These are phyloP conservation scores for Perca schrenkii DNA, from an alignment of 2,113 vertebrate species.

Conservation along the genomic window DNA sequence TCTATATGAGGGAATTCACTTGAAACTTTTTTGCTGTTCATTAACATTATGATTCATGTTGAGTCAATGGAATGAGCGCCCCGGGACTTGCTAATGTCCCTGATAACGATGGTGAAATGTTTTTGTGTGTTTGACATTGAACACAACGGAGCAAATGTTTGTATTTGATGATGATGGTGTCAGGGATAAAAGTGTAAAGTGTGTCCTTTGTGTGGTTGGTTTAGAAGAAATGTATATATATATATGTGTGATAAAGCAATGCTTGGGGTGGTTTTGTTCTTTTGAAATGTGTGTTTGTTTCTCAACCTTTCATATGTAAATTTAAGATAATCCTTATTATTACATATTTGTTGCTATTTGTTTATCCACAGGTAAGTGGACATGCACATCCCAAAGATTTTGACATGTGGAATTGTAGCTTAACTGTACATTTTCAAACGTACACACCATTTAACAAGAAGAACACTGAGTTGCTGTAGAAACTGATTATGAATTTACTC, in stretches of 20 bases:
- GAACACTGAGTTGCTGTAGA: background rate
- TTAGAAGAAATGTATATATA: constrained; percentile 10
- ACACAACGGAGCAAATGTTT: constrained; percentile 21
- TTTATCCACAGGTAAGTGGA: background rate
- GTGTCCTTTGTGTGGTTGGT: constrained; percentile 13
- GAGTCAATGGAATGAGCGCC: constrained; percentile 49
- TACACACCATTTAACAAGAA: background rate
- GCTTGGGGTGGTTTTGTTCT: background rate
- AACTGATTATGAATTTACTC: background rate
- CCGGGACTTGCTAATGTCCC: constrained; percentile 57
- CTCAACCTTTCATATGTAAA: background rate
- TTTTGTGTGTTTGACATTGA: constrained; percentile 45
- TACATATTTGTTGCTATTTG: background rate
- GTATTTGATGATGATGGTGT: constrained; percentile 16
- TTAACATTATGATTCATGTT: constrained; percentile 72
- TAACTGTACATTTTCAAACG: background rate
- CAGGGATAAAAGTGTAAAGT: constrained; percentile 18
- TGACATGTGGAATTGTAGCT: background rate
- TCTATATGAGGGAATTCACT: constrained; percentile 32
- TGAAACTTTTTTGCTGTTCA: constrained; percentile 59
- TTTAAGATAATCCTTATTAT: background rate
- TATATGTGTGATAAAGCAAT: background rate
- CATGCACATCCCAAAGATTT: background rate
- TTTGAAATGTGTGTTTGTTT: background rate
- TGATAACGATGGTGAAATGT: constrained; percentile 54